These are phyloP conservation scores for Cryptoprocta ferox DNA, from an alignment of 2,797 vertebrate genomes.

Conservation along the genomic window DNA sequence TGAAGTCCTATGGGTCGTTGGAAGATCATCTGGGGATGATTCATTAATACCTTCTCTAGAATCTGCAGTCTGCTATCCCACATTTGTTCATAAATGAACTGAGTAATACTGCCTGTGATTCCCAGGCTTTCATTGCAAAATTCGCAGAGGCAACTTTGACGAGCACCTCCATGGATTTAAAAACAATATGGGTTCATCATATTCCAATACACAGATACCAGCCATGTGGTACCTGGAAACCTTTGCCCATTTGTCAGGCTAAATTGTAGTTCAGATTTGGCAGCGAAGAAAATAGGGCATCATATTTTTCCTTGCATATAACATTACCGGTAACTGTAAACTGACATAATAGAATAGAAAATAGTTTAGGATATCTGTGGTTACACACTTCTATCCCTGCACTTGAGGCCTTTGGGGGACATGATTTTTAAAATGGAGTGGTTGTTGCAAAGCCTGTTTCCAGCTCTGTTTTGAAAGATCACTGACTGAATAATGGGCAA, in stretches of 20 bases:
- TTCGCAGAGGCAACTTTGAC: constrained; percentile 64
- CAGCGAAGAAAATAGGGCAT: constrained; percentile 58
- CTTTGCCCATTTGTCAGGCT: constrained; percentile 60
- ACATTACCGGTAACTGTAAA: constrained; percentile 27
- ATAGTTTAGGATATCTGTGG: constrained; percentile 29
- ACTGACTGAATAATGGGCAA: constrained; percentile 12
- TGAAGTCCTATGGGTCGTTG: constrained; percentile 59
- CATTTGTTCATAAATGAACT: constrained; percentile 75
- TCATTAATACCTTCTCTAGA: constrained; percentile 69
- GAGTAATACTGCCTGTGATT: constrained; percentile 26
- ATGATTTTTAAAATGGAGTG: constrained; percentile 27
- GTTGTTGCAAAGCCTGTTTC: background rate
- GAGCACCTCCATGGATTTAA: constrained; percentile 69
- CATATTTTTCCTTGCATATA: constrained; percentile 33
- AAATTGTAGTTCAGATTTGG: constrained; percentile 66
- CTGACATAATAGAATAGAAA: constrained; percentile 30
- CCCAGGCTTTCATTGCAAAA: constrained; percentile 56
- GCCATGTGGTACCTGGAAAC: constrained; percentile 57
- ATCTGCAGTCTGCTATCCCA: constrained; percentile 68
- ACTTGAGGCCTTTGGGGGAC: constrained; percentile 18
- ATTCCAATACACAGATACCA: constrained; percentile 37
- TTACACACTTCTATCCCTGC: background rate
- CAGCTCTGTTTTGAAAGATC: background rate
- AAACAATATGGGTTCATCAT: constrained; percentile 75
- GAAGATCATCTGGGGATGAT: constrained; percentile 71